Base-by-base conservation (phyloP, 2,113 vertebrate species). In the Acrocephalus kingi region DNA sequence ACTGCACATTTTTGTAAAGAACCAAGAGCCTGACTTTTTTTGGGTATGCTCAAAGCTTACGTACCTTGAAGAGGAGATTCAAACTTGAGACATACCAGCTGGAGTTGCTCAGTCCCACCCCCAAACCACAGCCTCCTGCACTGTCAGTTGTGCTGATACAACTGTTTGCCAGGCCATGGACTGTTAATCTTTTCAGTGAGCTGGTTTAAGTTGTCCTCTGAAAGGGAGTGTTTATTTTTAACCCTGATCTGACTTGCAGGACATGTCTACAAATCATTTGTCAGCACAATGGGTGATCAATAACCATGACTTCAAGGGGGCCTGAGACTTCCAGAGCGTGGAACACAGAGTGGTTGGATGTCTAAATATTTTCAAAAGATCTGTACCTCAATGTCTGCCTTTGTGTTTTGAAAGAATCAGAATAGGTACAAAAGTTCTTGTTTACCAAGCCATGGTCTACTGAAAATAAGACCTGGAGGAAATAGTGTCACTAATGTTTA, bases 161-260 rank as follows among this genome's bases (percentile, higher is more conserved):
- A 49, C 59, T 63, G 6, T 90, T 92, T 92, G 48, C 48, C 4
- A 4, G 46, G 55, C 84, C 43, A n/a, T 67, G 48, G 48, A 13
- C 64, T 87, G 73, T 94, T 94, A 72, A 45, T 91, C 73, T 84
- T 69, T 81, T 94, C 80, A 81, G 56, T 84, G 73, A 84, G 11
- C 89, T 92, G 69, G 39, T 93, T 84, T 78, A 93, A 93, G 64
- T 43, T 78, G 46, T 81, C 23, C 24, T 93, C 89, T 89, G 73
- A 72, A 96, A 84, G 16, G 4, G 3, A 83, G 41, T 83, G 55
- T 84, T 94, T 92, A 56, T 95, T 96, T 96, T 94, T 93, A 96
- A 95, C 91, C 76, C 89, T 67, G 35, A 61, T 86, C 55, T 89
- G 43, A 67, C 91, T 95, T 84, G 56, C 48, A 52, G 24, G 13